These are phyloP conservation scores for Synanceia verrucosa DNA, from an alignment of 2,797 vertebrate species.

Conservation along the genomic window DNA sequence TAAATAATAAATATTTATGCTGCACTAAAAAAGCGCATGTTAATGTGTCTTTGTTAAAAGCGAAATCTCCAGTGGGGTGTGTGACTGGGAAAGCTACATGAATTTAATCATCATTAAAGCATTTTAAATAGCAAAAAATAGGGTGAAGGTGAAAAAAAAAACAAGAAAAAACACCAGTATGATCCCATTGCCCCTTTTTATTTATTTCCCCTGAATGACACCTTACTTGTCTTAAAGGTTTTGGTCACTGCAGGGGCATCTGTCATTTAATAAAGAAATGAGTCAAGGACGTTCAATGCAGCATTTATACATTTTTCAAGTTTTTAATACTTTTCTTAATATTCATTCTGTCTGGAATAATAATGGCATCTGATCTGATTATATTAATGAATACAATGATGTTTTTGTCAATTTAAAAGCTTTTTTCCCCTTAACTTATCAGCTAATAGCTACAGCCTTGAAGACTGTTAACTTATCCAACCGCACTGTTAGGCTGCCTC, in stretches of 20 bases:
- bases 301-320: background rate
- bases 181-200: background rate
- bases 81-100: background rate
- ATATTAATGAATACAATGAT: background rate
- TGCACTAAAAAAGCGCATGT: background rate
- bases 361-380: background rate
- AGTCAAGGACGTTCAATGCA: background rate
- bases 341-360: background rate
- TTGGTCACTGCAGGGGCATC: background rate
- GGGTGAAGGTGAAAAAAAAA: background rate
- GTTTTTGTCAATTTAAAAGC: too few relatives aligned
- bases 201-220: background rate
- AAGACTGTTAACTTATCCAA: background rate
- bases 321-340: background rate
- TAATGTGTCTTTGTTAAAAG: background rate
- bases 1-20: background rate
- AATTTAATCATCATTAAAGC: background rate
- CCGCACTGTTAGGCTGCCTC: background rate
- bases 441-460: background rate
- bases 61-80: background rate
- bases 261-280: background rate
- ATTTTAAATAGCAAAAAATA: background rate
- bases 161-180: background rate
- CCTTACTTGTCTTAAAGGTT: background rate
- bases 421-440: background rate